Base-by-base conservation (phyloP, 1,140 invertebrate genomes). In the Acyrthosiphon pisum region DNA sequence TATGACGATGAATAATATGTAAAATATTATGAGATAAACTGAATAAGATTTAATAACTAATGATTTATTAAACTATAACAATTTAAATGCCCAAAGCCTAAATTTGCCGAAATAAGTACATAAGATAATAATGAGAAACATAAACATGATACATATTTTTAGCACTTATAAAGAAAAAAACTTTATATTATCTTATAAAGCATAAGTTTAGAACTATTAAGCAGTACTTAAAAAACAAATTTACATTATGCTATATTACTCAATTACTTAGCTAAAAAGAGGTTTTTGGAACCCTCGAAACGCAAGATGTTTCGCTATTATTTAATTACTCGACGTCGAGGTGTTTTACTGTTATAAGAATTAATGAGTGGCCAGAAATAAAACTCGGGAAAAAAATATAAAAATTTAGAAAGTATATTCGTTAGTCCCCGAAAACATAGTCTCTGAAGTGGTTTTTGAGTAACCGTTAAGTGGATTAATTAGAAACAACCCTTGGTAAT, bases 241-340 rank as follows among this genome's bases (percentile, higher is more conserved):
- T 76, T 35, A 76, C 30, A n/a, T 76, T n/a, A n/a, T 76, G 30
- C 11, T 68, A 76, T 76, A 41, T 44, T 84, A 84, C 83, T 84
- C 3, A 84, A 44, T 87, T 87, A 87, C 26, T 46, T 11, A 11
- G 11, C 2, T 35, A 56, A 56, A 90, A 90, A 56, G 18, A 87
- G 26, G 30, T 37, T 89, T 89, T 53, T 6, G 22, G 9, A 26
- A 56, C 50, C 26, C 88, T 56, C 88, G 14, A 90, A 90, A 56
- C 35, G 50, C 35, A 56, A 37, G 50, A 37, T 22, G 8, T 90
- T 53, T 56, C 22, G 14, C 37, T 90, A 41, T 56, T 90, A 88
- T 88, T 88, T 88, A 88, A 88, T 88, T 53, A 50, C 20, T n/a
- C 48, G 3, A 88, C 87, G 87, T 35, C 87, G 22, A 88, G n/a